phyloP scores from a whole-genome alignment of 2,113 vertebrate species.

The Cyanoderma ruficeps region DNA sequence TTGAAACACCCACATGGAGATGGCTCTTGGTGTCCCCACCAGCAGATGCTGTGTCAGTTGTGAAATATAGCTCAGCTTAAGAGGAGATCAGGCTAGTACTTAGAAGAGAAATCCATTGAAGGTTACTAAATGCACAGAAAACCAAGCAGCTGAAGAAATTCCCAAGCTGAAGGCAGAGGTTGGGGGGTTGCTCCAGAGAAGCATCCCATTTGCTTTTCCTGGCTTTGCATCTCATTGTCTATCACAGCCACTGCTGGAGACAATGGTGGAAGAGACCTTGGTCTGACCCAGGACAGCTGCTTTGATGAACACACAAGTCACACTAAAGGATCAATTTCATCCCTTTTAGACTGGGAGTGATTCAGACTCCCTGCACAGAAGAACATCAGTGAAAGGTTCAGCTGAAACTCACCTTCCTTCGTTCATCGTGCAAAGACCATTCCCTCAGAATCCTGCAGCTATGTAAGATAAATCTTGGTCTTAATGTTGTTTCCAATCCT shows the following conservation, averaged over 20 bases:
- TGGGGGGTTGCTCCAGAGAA: background rate
- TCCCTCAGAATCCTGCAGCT: background rate
- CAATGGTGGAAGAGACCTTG: background rate
- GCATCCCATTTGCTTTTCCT: constrained; percentile 23
- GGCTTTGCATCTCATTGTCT: background rate
- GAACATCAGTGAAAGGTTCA: background rate
- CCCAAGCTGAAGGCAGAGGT: background rate
- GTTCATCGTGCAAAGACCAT: background rate
- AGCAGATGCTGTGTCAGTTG: background rate
- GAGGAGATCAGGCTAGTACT: background rate
- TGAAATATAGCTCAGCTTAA: background rate
- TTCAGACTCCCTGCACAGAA: background rate
- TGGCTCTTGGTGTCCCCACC: background rate
- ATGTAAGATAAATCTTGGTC: background rate
- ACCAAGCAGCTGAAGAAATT: background rate
- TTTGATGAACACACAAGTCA: background rate
- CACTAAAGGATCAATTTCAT: background rate
- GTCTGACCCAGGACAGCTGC: background rate
- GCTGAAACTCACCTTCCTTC: background rate
- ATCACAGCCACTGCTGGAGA: background rate
- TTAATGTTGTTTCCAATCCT: background rate
- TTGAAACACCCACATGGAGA: background rate
- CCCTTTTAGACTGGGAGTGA: background rate
- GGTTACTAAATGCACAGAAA: background rate
- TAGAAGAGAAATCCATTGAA: background rate